phyloP scores from a whole-genome alignment of 1,140 invertebrate genomes.

The Drosophila sucinea region DNA sequence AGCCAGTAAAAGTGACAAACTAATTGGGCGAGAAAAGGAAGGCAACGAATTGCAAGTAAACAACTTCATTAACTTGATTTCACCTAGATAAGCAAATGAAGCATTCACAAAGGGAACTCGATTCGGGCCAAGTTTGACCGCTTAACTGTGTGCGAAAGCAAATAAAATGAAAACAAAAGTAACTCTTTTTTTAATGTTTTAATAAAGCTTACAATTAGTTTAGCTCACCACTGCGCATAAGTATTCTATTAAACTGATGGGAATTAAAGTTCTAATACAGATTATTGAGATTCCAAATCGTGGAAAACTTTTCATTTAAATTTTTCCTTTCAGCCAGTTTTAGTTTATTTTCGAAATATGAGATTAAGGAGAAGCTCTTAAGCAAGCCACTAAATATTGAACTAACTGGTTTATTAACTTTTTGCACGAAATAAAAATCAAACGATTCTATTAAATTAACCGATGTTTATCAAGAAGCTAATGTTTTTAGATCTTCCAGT shows the following conservation, averaged over 20 bases:
- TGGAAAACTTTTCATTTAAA: too few relatives aligned
- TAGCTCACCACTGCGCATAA: too few relatives aligned
- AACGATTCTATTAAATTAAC: too few relatives aligned
- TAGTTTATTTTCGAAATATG: neutral
- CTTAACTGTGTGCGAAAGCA: neutral
- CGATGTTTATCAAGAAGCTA: too few relatives aligned
- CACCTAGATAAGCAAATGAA: slow-evolving; percentile 48
- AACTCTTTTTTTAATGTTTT: neutral
- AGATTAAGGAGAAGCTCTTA: too few relatives aligned
- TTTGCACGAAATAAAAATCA: too few relatives aligned
- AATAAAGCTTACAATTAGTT: neutral
- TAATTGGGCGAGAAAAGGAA: slow-evolving; percentile 58
- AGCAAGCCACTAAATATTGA: too few relatives aligned
- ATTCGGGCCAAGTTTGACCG: neutral
- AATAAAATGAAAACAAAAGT: neutral
- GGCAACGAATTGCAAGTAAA: slow-evolving; percentile 68
- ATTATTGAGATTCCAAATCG: too few relatives aligned
- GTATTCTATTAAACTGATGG: too few relatives aligned
- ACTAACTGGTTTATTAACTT: too few relatives aligned
- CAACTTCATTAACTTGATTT: slow-evolving; percentile 75
- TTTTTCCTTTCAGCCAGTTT: neutral
- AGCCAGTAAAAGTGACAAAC: slow-evolving; percentile 74
- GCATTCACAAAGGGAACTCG: neutral
- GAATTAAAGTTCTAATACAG: too few relatives aligned
- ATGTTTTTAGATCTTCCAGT: too few relatives aligned